Evolutionary conservation across 2,113 vertebrate genomes (phyloP), one percentile per base, ranked within the genome.

Genomic region (Bombycilla garrulus): DNA sequence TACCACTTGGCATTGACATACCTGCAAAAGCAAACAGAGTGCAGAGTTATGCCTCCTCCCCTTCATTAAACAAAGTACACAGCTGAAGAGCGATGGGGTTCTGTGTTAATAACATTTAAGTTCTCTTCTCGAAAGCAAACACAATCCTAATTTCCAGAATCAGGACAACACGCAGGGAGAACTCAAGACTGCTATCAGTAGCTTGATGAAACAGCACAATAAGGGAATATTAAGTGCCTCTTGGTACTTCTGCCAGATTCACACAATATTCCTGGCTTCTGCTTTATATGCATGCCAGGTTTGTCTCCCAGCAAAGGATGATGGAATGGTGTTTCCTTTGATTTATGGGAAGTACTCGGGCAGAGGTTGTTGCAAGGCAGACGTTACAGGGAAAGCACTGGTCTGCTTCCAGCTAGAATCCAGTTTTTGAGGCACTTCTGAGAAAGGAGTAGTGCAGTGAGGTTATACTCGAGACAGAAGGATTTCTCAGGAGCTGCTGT

Each of bases 1-100:
- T 99, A 99, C 9, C 97, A 98, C 95, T 98, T 99, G 6, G 99
- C 99, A 36, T 99, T 99, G 19, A 99, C 99, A 60, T 99, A 99
- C 99, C 99, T 99, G 97, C 31, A 96, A 98, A 71, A 92, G 80
- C 65, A 96, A 88, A 36, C 40, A 21, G 47, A 92, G 42, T 2
- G 33, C 4, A 18, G 38, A 36, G 40, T 44, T 69, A 42, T 4
- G 70, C 33, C 73, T 81, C 56, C 47, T 71, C 18, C 47, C 15
- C 26, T 78, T 36, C 35, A 33, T 44, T 64, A 66, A 90, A 64
- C 71, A 21, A 57, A 83, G 81, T 21, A 48, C 60, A 21, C 0
- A 80, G 42, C 40, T 21, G 56, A 65, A 91, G 81, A 60, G 33
- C 0, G 5, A 28, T 1, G 2, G 25, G 51, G 15, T 11, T 92